Evolutionary conservation across 1,140 invertebrate genomes (phyloP).

Genomic region (Eriocheir sinensis): DNA sequence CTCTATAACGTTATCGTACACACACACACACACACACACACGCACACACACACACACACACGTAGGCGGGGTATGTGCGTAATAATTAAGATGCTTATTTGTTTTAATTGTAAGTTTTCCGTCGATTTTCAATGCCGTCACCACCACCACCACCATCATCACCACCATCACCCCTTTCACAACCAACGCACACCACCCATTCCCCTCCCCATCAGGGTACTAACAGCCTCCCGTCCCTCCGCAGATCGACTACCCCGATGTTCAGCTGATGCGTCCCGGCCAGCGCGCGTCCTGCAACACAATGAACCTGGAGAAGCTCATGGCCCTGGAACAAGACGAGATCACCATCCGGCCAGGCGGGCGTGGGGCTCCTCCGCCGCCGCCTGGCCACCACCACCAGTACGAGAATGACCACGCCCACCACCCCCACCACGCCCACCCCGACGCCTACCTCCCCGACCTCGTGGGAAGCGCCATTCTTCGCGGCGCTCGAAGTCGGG

Average conservation of each 20-base stretch:
- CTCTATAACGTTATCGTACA: too few relatives aligned
- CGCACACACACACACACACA: too few relatives aligned
- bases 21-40: too few relatives aligned
- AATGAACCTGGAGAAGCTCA: conserved; percentile 81
- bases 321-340: conserved; percentile 80
- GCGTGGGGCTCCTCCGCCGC: conserved; percentile 64
- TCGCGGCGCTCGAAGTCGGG: conserved; percentile 71
- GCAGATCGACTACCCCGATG: conserved; percentile 92
- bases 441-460: conserved; percentile 69
- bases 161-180: not conserved
- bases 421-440: conserved; percentile 85
- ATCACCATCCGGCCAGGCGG: conserved; percentile 76
- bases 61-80: too few relatives aligned
- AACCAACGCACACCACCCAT: not conserved
- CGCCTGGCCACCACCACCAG: conserved; percentile 69
- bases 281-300: conserved; percentile 82
- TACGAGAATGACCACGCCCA: conserved; percentile 87
- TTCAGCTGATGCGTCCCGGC: conserved; percentile 84
- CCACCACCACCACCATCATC: not conserved
- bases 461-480: conserved; percentile 73
- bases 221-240: conserved; percentile 80
- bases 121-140: not conserved
- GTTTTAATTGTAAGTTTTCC: too few relatives aligned
- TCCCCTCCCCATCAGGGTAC: not conserved
- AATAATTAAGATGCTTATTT: too few relatives aligned